phyloP scores from a whole-genome alignment of 2,113 vertebrate genomes.

The Cyanoramphus novaezelandiae region DNA sequence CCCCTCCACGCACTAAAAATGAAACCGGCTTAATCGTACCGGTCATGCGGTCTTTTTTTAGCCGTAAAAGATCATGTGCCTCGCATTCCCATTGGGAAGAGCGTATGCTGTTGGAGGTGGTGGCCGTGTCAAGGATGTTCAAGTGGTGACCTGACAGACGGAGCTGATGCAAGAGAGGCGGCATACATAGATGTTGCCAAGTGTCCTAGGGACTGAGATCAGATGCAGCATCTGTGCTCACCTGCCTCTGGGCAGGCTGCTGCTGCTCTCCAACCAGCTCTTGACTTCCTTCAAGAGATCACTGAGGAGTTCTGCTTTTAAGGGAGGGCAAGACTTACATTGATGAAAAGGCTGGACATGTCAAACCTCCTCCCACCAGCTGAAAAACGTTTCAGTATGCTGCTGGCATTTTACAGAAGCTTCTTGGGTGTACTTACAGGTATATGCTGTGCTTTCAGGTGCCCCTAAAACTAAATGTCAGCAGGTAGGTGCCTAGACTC shows the following conservation, averaged over 20 bases:
- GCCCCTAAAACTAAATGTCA: not conserved
- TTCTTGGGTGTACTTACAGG: not conserved
- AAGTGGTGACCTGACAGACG: not conserved
- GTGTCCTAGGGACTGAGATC: not conserved
- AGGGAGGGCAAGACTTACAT: not conserved
- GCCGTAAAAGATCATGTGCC: not conserved
- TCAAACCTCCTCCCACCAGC: not conserved
- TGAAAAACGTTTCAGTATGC: not conserved
- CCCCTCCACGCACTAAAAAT: not conserved
- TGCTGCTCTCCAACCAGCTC: not conserved
- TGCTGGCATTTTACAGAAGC: not conserved
- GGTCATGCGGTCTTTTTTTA: not conserved
- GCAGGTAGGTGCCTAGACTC: not conserved
- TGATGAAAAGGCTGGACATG: not conserved
- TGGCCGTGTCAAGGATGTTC: not conserved
- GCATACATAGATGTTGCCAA: not conserved
- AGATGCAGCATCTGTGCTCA: not conserved
- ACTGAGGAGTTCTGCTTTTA: not conserved
- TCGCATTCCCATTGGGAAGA: not conserved
- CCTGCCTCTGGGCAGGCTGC: not conserved
- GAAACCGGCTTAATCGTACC: not conserved
- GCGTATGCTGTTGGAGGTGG: not conserved
- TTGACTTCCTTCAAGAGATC: not conserved
- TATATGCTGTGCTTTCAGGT: not conserved
- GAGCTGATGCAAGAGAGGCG: not conserved